A percentile compares a stretch with the other conserved stretches of the same genome.
These are phyloP conservation scores for Eira barbara DNA, from an alignment of 2,113 vertebrate genomes.

Conservation along the genomic window DNA sequence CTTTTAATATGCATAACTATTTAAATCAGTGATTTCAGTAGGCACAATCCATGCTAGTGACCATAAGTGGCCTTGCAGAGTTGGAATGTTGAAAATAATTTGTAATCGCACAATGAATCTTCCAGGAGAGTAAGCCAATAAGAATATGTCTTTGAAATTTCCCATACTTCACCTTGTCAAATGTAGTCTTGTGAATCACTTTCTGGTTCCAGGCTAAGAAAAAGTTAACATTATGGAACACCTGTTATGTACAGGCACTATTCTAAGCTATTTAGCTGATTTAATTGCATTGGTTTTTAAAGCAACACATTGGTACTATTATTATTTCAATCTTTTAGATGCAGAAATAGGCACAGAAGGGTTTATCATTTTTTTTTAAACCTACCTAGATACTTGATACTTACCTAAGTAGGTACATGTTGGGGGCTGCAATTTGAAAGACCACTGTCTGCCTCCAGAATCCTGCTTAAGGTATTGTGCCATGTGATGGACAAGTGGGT, in stretches of 20 bases:
- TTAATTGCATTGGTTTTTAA: neutral
- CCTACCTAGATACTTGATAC: neutral
- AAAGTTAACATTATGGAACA: neutral
- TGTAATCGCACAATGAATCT: neutral
- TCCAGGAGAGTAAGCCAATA: neutral
- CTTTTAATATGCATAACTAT: neutral
- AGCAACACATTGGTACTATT: neutral
- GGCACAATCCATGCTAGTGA: neutral
- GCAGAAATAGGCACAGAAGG: neutral
- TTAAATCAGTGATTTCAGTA: neutral
- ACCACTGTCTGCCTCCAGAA: neutral
- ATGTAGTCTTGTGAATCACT: neutral
- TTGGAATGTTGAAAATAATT: neutral
- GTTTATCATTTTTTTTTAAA: neutral
- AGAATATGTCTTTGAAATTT: neutral
- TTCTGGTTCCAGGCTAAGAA: neutral
- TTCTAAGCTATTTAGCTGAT: neutral
- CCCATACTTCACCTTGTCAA: neutral
- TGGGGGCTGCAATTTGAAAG: neutral
- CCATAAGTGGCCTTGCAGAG: neutral
- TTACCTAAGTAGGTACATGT: neutral
- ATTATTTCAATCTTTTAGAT: neutral
- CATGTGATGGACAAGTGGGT: rapidly evolving
- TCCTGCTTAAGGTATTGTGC: neutral
- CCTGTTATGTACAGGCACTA: rapidly evolving